These are phyloP conservation scores for Lonchura striata DNA, from an alignment of 2,113 vertebrate species.

Conservation along the genomic window DNA sequence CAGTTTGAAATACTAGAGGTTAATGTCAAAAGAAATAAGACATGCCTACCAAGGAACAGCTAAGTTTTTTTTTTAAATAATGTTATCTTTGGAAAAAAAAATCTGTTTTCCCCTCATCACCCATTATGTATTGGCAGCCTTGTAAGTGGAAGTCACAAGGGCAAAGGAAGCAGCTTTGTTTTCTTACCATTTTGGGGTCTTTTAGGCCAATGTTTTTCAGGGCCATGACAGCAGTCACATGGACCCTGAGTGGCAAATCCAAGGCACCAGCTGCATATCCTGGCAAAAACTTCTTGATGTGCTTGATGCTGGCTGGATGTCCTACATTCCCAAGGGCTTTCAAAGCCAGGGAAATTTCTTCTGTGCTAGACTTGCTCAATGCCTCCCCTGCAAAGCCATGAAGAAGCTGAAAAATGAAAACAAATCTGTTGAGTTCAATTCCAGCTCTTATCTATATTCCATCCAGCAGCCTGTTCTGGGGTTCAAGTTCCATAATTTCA, in stretches of 20 bases:
- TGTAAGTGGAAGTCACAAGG: background rate
- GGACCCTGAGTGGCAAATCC: constrained; percentile 28
- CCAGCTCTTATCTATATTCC: constrained; percentile 2
- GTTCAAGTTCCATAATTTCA: constrained; percentile 17
- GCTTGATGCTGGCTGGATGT: constrained; percentile 58
- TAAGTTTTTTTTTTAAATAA: background rate
- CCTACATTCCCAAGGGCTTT: constrained; percentile 68
- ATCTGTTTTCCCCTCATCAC: background rate
- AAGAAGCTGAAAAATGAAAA: constrained; percentile 56
- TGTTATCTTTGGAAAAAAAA: background rate
- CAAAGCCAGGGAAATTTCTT: constrained; percentile 59
- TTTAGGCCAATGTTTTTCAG: constrained; percentile 58
- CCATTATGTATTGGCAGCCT: background rate
- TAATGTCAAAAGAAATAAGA: background rate
- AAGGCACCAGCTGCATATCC: constrained; percentile 22
- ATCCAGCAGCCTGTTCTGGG: background rate
- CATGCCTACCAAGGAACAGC: background rate
- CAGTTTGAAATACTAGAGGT: background rate
- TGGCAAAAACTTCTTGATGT: constrained; percentile 68
- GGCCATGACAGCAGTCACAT: constrained; percentile 22
- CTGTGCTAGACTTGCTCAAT: background rate
- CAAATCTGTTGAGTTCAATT: constrained; percentile 10
- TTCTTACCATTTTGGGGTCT: constrained; percentile 64
- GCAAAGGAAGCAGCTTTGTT: background rate
- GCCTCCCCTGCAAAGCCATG: constrained; percentile 59